phyloP scores from a whole-genome alignment of 2,888 invertebrate genomes.

The Chaetogeoica ovagalla region DNA sequence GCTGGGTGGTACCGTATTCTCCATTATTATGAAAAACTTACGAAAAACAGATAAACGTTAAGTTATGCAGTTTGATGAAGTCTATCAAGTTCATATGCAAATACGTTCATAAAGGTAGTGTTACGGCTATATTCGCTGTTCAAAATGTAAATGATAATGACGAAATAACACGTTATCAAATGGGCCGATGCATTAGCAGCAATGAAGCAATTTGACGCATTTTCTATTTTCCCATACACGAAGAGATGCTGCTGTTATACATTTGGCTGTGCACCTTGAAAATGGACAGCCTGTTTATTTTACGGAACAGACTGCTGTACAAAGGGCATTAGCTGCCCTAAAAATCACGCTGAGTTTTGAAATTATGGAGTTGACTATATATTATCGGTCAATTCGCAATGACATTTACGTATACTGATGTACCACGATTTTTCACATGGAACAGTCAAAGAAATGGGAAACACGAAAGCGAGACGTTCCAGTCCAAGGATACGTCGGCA shows the following conservation, averaged over 20 bases:
- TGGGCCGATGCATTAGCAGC: conserved; percentile 55
- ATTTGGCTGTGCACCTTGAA: neutral
- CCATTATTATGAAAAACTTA: conserved; percentile 55
- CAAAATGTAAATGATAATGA: conserved; percentile 55
- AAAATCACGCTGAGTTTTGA: too few relatives aligned
- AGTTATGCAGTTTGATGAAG: conserved; percentile 60
- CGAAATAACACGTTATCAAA: conserved; percentile 56
- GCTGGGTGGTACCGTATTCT: conserved; percentile 55
- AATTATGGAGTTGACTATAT: too few relatives aligned
- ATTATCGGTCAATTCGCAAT: too few relatives aligned
- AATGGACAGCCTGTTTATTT: conserved; percentile 52
- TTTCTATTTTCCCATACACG: conserved; percentile 56
- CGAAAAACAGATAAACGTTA: conserved; percentile 56
- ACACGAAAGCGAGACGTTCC: too few relatives aligned
- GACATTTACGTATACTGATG: too few relatives aligned
- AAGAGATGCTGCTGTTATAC: too few relatives aligned
- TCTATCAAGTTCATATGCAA: conserved; percentile 59
- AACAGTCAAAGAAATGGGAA: too few relatives aligned
- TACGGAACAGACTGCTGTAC: neutral
- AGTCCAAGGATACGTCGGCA: too few relatives aligned
- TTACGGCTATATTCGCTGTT: conserved; percentile 53
- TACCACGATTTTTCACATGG: too few relatives aligned
- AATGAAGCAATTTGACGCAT: conserved; percentile 47
- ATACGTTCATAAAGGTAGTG: conserved; percentile 56
- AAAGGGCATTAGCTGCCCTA: too few relatives aligned